A percentile compares a stretch with the other conserved stretches of the same genome.
phyloP scores from a whole-genome alignment of 2,888 invertebrate species.

The Adineta ricciae region DNA sequence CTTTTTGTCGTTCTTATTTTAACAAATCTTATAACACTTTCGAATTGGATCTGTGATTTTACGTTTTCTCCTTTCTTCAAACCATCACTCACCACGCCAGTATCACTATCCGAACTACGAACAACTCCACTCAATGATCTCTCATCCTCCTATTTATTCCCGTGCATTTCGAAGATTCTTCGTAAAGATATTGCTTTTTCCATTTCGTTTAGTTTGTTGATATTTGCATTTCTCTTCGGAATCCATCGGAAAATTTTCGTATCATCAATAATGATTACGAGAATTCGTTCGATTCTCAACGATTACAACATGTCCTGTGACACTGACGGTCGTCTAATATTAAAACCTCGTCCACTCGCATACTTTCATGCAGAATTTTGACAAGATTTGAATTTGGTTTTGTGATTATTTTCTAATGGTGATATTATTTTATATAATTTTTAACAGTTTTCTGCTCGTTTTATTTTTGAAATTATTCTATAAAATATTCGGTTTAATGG shows the following conservation, averaged over 20 bases:
- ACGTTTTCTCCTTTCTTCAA: neutral
- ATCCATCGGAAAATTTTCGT: neutral
- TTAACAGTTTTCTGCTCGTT: neutral
- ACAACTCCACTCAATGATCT: neutral
- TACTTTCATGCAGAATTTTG: conserved; percentile 27
- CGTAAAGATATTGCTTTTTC: conserved; percentile 18
- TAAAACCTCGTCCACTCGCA: conserved; percentile 69
- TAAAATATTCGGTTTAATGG: too few relatives aligned
- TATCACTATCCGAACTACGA: neutral
- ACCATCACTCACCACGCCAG: neutral
- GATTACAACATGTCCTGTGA: conserved; percentile 98
- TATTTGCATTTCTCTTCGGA: conserved; percentile 48
- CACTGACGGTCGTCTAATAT: conserved; percentile 83
- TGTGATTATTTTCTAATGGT: neutral
- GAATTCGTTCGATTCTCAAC: conserved; percentile 74
- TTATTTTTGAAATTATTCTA: neutral
- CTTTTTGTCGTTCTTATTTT: conserved; percentile 48
- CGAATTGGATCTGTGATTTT: neutral
- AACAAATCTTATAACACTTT: neutral
- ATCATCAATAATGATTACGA: conserved; percentile 62
- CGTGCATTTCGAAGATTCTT: neutral
- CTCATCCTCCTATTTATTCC: neutral
- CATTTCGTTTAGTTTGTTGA: conserved; percentile 66
- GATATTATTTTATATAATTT: neutral
- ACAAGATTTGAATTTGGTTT: neutral